Evolutionary conservation across 2,113 vertebrate genomes (phyloP).

Genomic region (Panurus biarmicus): DNA sequence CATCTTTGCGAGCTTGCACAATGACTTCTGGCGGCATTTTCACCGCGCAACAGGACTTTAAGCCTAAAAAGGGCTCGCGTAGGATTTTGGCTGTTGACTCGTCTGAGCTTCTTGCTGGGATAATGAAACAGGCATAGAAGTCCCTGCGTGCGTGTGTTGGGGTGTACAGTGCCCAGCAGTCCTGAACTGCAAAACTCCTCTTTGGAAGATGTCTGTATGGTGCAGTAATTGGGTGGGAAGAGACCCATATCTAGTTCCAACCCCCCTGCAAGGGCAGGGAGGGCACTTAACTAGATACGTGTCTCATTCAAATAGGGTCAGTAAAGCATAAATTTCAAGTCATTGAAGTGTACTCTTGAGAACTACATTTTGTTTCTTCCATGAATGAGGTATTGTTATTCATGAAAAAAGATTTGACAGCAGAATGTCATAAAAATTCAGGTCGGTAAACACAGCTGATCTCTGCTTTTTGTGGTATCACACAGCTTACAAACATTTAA

Average conservation of each 20-base stretch:
- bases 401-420: not conserved
- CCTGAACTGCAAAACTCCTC: not conserved
- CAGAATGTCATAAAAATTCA: not conserved
- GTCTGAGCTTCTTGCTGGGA: not conserved
- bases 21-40: not conserved
- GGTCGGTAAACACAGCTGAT: not conserved
- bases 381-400: not conserved
- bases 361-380: not conserved
- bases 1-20: rapidly evolving
- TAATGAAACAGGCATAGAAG: rapidly evolving
- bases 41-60: not conserved
- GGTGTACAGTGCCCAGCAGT: not conserved
- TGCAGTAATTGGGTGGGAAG: not conserved
- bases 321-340: not conserved
- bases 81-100: not conserved
- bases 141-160: too few species aligned
- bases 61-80: not conserved
- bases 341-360: not conserved
- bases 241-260: not conserved
- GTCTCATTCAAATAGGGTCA: not conserved
- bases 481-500: not conserved
- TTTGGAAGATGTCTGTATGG: rapidly evolving
- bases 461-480: not conserved
- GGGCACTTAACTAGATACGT: rapidly evolving
- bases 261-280: not conserved